Evolutionary conservation across 2,888 invertebrate genomes (phyloP).

Genomic region (Sesia apiformis): DNA sequence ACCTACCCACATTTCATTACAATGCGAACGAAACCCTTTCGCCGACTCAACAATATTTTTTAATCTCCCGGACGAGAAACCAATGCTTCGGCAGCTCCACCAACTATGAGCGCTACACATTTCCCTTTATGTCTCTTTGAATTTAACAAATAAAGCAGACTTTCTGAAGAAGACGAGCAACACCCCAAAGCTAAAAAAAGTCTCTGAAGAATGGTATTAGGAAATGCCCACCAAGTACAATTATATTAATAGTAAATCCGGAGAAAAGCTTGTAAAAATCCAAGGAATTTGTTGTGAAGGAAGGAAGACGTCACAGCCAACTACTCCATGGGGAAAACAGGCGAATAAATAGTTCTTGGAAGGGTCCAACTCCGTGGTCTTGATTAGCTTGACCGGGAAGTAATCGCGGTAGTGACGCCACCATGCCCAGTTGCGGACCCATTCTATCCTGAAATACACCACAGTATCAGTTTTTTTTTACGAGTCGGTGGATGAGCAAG

Average conservation of each 20-base stretch:
- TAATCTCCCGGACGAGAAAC: slow-evolving; percentile 86
- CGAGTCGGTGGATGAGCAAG: too few species aligned
- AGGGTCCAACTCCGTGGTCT: slow-evolving; percentile 87
- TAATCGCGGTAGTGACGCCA: slow-evolving; percentile 87
- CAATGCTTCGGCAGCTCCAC: slow-evolving; percentile 92
- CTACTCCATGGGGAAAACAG: slow-evolving; percentile 92
- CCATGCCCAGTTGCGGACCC: slow-evolving; percentile 78
- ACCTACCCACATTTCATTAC: slow-evolving; percentile 83
- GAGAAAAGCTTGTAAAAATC: slow-evolving; percentile 73
- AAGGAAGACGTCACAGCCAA: slow-evolving; percentile 86
- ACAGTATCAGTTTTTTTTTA: too few species aligned
- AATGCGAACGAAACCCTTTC: slow-evolving; percentile 85
- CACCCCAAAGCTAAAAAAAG: slow-evolving; percentile 56
- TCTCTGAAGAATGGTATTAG: slow-evolving; percentile 62
- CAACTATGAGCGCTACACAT: slow-evolving; percentile 85
- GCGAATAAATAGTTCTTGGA: slow-evolving; percentile 89
- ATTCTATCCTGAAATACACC: slow-evolving; percentile 61
- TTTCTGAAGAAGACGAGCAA: slow-evolving; percentile 77
- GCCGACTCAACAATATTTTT: slow-evolving; percentile 80
- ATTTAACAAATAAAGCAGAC: slow-evolving; percentile 78
- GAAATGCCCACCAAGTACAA: slow-evolving; percentile 84
- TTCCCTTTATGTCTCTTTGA: slow-evolving; percentile 45
- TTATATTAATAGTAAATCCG: slow-evolving; percentile 73
- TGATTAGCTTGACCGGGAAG: slow-evolving; percentile 89
- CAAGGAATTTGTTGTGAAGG: slow-evolving; percentile 83